Conservation (phyloP, 2,888 invertebrate species). For the Cantharis flavilabris region DNA sequence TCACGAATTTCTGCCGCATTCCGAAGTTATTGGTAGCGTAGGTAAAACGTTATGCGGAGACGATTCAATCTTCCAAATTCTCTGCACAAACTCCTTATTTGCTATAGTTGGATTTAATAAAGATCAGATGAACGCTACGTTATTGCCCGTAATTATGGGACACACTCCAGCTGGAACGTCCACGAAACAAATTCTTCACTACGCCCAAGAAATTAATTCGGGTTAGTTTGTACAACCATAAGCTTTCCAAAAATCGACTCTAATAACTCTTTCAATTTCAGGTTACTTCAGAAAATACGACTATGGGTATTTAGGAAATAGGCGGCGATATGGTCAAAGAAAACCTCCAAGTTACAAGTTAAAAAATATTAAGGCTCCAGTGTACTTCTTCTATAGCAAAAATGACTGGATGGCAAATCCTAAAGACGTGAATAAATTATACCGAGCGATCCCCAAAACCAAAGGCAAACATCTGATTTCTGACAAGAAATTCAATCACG, state of each 20-base stretch:
- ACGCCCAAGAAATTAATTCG: constrained; percentile 64
- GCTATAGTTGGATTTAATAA: constrained; percentile 46
- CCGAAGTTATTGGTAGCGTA: constrained; percentile 57
- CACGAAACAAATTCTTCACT: constrained; percentile 72
- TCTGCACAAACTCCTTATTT: constrained; percentile 48
- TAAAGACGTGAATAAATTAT: constrained; percentile 13
- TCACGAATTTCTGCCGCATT: constrained; percentile 68
- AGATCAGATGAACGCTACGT: constrained; percentile 44
- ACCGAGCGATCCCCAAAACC: not conserved
- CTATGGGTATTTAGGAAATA: constrained; percentile 16
- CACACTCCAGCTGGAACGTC: constrained; percentile 54
- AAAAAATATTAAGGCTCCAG: constrained; percentile 48
- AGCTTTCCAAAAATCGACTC: not conserved
- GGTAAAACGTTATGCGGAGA: constrained; percentile 56
- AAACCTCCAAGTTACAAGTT: constrained; percentile 52
- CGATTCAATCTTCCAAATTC: constrained; percentile 35
- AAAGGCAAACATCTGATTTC: constrained; percentile 58
- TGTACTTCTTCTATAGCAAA: constrained; percentile 53
- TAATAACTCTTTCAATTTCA: not conserved
- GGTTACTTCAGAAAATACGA: constrained; percentile 24
- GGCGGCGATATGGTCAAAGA: constrained; percentile 38
- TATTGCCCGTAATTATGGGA: constrained; percentile 42
- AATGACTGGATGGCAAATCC: constrained; percentile 57
- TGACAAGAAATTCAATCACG: constrained; percentile 61
- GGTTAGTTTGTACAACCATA: constrained; percentile 10